Evolutionary conservation across 1,140 invertebrate genomes (phyloP).

Genomic region (Potamilus streckersoni): DNA sequence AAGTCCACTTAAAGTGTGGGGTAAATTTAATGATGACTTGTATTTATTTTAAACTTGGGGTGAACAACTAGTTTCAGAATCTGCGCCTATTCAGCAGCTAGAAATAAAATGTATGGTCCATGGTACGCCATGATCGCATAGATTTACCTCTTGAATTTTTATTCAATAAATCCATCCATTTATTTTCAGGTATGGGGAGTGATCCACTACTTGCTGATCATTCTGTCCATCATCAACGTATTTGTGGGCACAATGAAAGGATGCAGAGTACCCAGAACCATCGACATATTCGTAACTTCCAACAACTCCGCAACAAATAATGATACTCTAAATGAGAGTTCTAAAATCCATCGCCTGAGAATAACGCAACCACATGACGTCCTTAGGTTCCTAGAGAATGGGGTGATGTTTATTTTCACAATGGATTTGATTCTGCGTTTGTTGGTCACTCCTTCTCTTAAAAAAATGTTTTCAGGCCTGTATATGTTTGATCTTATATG

Average conservation of each 20-base stretch:
- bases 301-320: not conserved
- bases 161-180: not conserved
- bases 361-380: constrained; percentile 14
- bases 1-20: too few relatives aligned
- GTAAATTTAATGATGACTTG: too few relatives aligned
- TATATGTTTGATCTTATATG: constrained; percentile 23
- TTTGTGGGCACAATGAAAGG: constrained; percentile 16
- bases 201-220: constrained; percentile 21
- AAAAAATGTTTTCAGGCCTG: constrained; percentile 12
- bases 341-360: constrained; percentile 8
- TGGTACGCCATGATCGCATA: too few relatives aligned
- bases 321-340: not conserved
- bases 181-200: constrained; percentile 23
- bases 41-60: too few relatives aligned
- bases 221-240: constrained; percentile 23
- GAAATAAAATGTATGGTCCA: too few relatives aligned
- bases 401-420: constrained; percentile 67
- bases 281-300: not conserved
- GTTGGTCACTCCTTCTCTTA: constrained; percentile 14
- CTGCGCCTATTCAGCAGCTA: too few relatives aligned
- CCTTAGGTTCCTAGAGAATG: constrained; percentile 31
- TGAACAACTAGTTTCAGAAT: too few relatives aligned
- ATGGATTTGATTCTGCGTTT: constrained; percentile 64
- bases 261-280: constrained; percentile 19
- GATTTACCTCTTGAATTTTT: too few relatives aligned